Base-by-base conservation (phyloP, 2,888 invertebrate genomes). In the Coleophora flavipennella region DNA sequence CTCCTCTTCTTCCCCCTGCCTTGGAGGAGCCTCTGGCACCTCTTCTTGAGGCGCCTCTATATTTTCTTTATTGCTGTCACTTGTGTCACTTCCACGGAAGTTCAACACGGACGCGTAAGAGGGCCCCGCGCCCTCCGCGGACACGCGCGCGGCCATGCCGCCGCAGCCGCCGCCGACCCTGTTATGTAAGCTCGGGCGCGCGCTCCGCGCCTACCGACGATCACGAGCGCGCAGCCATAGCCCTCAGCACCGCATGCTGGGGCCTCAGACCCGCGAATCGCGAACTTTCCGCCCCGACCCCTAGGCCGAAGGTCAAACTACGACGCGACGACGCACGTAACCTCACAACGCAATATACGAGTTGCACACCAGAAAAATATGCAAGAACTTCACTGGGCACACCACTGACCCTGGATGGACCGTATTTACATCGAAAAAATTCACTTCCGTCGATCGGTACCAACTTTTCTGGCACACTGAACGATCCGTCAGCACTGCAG, bases 91-190 rank as follows among this genome's bases (percentile, higher is more conserved):
- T 42, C 77, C 83, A 64, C 80, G 83, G 62, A 89, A 87, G 83
- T 90, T 89, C 64, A 90, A 85, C 63, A 91, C 90, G 51, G 90
- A 90, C 55, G 91, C 91, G 75, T 91, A 91, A 40, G 91, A 91
- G 60, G 89, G 87, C 58, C 89, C 90, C 50, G 87, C 83, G 67
- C 68, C 79, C 80, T 83, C 80, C 55, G 73, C 73, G 60, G 80
- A 79, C 64, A 80, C 80, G 62, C 84, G 77, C 58, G 86, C 80
- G 66, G 87, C 87, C 76, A 87, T 87, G 56, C 77, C 66, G 81
- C 85, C 63, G 81, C 86, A 51, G 74, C 72, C 20, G 20, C 20
- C 20, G 20, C 20, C 20, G 20, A 20, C 20, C 83, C 65, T 64
- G 80, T 81, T 83, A 84, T 84, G 67, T 83, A 84, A 84, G 80